phyloP scores from a whole-genome alignment of 1,140 invertebrate species.

The Arctopsyche grandis region DNA sequence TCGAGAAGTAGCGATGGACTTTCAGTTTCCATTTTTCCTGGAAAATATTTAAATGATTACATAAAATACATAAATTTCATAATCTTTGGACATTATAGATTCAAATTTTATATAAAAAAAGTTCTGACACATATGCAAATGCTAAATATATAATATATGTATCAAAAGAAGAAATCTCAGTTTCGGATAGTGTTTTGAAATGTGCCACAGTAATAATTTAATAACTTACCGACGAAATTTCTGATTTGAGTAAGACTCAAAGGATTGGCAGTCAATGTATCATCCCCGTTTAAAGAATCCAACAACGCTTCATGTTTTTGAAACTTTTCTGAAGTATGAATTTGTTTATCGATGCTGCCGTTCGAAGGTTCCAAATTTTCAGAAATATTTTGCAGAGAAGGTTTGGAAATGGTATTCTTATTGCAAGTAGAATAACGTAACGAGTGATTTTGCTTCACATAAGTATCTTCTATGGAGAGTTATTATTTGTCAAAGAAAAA shows the following conservation, averaged over 20 bases:
- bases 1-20: constrained; percentile 48
- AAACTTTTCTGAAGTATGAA: background rate
- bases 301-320: background rate
- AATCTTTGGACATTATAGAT: too few relatives aligned
- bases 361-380: background rate
- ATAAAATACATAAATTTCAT: background rate
- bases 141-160: too few relatives aligned
- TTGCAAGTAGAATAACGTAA: background rate
- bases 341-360: background rate
- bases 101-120: too few relatives aligned
- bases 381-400: background rate
- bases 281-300: constrained; percentile 41
- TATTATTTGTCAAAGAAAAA: background rate
- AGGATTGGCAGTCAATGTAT: constrained; percentile 40
- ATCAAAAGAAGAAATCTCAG: too few relatives aligned
- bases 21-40: constrained; percentile 48
- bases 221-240: constrained; percentile 51
- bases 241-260: constrained; percentile 50
- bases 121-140: too few relatives aligned
- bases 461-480: constrained; percentile 15
- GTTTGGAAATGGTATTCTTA: background rate
- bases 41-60: constrained; percentile 28
- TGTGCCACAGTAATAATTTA: too few relatives aligned
- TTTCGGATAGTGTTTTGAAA: too few relatives aligned
- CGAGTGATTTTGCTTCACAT: background rate